Evolutionary conservation across 1,140 invertebrate genomes (phyloP).

Genomic region (Zaprionus ornatus): DNA sequence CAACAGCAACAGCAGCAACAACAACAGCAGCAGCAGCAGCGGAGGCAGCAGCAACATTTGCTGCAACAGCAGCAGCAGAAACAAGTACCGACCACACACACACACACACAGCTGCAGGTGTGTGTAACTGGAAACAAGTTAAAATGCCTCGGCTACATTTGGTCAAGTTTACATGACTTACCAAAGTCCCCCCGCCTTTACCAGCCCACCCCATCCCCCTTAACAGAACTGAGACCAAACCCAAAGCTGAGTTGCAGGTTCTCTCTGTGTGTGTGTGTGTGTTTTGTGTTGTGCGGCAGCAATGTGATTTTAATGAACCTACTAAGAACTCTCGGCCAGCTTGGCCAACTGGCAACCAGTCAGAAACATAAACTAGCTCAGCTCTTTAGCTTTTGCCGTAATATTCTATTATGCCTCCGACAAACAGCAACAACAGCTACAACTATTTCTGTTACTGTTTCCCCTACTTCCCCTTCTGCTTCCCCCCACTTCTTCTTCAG

Average conservation of each 20-base stretch:
- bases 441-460: constrained; percentile 3
- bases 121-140: constrained; percentile 77
- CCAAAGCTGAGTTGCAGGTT: constrained; percentile 18
- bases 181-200: constrained; percentile 26
- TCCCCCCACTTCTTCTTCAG: background rate
- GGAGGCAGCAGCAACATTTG: constrained; percentile 49
- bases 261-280: background rate
- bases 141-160: constrained; percentile 75
- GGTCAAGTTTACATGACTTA: constrained; percentile 72
- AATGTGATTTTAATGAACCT: constrained; percentile 77
- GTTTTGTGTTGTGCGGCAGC: constrained; percentile 22
- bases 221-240: constrained; percentile 19
- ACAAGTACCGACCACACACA: constrained; percentile 50
- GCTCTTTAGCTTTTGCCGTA: constrained; percentile 45
- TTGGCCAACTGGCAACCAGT: constrained; percentile 50
- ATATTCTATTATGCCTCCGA: constrained; percentile 58
- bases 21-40: constrained; percentile 42
- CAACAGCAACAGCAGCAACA: constrained; percentile 40
- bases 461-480: background rate
- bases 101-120: constrained; percentile 11
- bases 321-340: constrained; percentile 55
- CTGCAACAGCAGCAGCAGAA: constrained; percentile 42
- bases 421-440: background rate
- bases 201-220: constrained; percentile 24
- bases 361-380: constrained; percentile 64